Percentiles rank a stretch among this genome's conserved stretches.
Conservation (phyloP, 2,888 invertebrate species). For the Aspidapion aeneum region DNA sequence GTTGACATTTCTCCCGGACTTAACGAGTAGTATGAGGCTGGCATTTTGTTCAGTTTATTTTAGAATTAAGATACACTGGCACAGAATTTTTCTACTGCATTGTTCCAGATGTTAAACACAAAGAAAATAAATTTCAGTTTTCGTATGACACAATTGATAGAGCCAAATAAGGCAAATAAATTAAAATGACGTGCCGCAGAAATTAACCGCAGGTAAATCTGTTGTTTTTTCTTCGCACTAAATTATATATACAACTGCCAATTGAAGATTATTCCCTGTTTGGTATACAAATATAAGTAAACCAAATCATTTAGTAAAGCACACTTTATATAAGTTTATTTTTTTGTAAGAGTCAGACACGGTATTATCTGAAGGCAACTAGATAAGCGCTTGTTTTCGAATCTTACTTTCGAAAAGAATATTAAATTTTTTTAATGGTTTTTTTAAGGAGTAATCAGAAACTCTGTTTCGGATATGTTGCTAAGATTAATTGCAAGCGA, state of each 20-base stretch:
- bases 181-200: neutral
- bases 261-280: too few species aligned
- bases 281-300: neutral
- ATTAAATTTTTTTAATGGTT: too few species aligned
- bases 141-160: neutral
- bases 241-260: too few species aligned
- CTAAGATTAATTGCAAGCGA: too few species aligned
- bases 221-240: too few species aligned
- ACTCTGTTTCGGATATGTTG: too few species aligned
- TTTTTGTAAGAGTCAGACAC: neutral
- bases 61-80: constrained; percentile 6
- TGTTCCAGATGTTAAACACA: neutral
- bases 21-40: constrained; percentile 39
- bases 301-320: neutral
- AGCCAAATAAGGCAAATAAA: neutral
- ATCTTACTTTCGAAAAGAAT: neutral
- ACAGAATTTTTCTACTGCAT: neutral
- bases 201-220: too few species aligned
- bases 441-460: too few species aligned
- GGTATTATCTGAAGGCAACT: neutral
- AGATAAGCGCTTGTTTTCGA: neutral
- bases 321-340: neutral
- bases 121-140: neutral
- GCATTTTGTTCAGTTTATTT: constrained; percentile 26
- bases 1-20: constrained; percentile 41